Evolutionary conservation across 2,113 vertebrate genomes (phyloP).

Genomic region (Trematomus loennbergii): DNA sequence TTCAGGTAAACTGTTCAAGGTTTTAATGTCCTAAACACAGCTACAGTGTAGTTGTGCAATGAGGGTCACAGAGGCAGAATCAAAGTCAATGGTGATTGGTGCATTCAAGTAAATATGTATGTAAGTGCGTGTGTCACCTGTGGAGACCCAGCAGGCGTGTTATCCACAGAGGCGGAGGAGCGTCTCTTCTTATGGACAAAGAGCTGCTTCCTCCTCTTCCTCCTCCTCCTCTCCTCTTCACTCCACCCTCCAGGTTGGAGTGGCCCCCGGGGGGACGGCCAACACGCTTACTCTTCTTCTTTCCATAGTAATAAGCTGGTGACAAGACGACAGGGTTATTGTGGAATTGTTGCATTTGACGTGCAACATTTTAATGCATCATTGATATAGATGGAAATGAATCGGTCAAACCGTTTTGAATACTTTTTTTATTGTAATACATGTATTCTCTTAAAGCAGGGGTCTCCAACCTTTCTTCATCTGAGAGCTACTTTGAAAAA

Average conservation of each 20-base stretch:
- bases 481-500: too few species aligned
- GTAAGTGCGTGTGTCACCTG: constrained; percentile 84
- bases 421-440: neutral
- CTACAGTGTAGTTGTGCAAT: too few species aligned
- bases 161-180: constrained; percentile 92
- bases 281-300: constrained; percentile 93
- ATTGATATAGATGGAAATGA: neutral
- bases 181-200: constrained; percentile 98
- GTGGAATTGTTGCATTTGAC: constrained; percentile 7
- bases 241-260: constrained; percentile 91
- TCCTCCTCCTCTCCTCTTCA: constrained; percentile 93
- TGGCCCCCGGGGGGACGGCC: constrained; percentile 93
- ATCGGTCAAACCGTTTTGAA: neutral
- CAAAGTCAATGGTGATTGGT: neutral
- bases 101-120: neutral
- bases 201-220: constrained; percentile 95
- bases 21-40: too few species aligned
- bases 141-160: constrained; percentile 93
- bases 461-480: too few species aligned
- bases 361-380: neutral
- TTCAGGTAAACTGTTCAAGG: too few species aligned
- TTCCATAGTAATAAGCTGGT: constrained; percentile 96
- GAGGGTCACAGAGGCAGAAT: neutral
- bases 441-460: neutral
- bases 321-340: constrained; percentile 36